A percentile compares a stretch with the other conserved stretches of the same genome.
These are phyloP conservation scores for Lepeophtheirus salmonis DNA, from an alignment of 1,140 invertebrate species.

Conservation along the genomic window DNA sequence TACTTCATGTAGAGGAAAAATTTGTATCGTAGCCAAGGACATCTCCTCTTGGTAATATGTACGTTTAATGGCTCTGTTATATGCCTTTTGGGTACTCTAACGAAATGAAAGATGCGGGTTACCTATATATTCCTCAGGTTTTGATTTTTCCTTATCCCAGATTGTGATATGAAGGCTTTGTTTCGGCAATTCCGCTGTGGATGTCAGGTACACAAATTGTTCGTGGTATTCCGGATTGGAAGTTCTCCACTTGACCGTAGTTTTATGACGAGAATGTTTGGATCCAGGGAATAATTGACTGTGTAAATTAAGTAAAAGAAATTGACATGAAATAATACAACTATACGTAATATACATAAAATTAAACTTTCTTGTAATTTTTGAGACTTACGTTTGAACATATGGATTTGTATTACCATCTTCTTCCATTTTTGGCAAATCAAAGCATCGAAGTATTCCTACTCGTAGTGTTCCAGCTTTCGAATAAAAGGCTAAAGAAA, in stretches of 20 bases:
- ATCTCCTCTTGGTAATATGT: no score
- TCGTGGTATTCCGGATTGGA: slow-evolving; percentile 15
- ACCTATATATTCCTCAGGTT: slow-evolving; percentile 16
- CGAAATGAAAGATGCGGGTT: no score
- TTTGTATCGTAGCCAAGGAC: no score
- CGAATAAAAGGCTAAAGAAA: slow-evolving; percentile 6
- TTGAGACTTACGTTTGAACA: slow-evolving; percentile 7
- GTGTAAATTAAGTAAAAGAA: neutral
- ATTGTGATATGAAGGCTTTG: slow-evolving; percentile 17
- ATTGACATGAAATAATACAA: neutral
- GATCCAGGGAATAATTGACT: neutral
- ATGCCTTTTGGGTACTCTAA: no score
- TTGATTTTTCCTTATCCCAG: slow-evolving; percentile 9
- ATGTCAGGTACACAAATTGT: slow-evolving; percentile 19
- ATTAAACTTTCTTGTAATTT: no score
- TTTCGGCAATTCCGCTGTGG: slow-evolving; percentile 12
- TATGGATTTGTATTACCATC: neutral
- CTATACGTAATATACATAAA: neutral
- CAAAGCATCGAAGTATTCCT: slow-evolving; percentile 6
- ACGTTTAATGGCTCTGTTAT: no score
- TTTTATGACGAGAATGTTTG: slow-evolving; percentile 10
- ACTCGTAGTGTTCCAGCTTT: slow-evolving; percentile 15
- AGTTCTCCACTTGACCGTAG: slow-evolving; percentile 18
- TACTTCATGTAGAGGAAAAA: no score
- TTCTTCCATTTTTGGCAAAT: slow-evolving; percentile 6